phyloP scores from a whole-genome alignment of 2,888 invertebrate genomes.

The Cephus spinipes region DNA sequence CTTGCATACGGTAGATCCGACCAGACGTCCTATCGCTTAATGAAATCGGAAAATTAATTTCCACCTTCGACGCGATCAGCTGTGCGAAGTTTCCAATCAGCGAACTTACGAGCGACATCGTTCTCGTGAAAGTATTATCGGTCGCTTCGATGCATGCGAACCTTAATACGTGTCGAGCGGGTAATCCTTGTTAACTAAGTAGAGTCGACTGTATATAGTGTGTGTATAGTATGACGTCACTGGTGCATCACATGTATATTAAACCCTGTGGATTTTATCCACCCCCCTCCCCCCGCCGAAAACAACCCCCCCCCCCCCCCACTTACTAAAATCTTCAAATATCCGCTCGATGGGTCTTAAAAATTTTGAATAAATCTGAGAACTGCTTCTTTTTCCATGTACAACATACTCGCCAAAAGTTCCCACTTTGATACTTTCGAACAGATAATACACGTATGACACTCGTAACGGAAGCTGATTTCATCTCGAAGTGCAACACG shows the following conservation, averaged over 20 bases:
- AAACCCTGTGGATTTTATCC: no score
- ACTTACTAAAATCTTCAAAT: neutral
- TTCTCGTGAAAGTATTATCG: neutral
- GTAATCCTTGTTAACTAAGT: neutral
- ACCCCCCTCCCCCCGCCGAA: no score
- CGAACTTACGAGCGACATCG: neutral
- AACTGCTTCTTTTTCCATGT: conserved; percentile 34
- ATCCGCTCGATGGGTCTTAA: neutral
- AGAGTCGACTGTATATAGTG: neutral
- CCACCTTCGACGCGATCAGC: neutral
- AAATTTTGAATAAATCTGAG: conserved; percentile 3
- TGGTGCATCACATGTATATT: neutral
- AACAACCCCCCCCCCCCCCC: neutral
- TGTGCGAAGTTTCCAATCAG: neutral
- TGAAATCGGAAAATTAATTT: neutral
- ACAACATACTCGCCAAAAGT: conserved; percentile 51
- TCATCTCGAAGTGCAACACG: neutral
- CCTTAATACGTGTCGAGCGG: neutral
- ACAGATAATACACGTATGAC: neutral
- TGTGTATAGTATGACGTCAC: neutral
- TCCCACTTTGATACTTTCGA: conserved; percentile 47
- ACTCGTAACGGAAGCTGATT: neutral
- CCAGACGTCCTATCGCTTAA: neutral
- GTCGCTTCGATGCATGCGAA: neutral
- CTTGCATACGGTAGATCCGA: neutral